Percentiles rank a stretch among this genome's conserved stretches.
phyloP scores from a whole-genome alignment of 2,797 vertebrate genomes.

The Euphonia xanthogaster region DNA sequence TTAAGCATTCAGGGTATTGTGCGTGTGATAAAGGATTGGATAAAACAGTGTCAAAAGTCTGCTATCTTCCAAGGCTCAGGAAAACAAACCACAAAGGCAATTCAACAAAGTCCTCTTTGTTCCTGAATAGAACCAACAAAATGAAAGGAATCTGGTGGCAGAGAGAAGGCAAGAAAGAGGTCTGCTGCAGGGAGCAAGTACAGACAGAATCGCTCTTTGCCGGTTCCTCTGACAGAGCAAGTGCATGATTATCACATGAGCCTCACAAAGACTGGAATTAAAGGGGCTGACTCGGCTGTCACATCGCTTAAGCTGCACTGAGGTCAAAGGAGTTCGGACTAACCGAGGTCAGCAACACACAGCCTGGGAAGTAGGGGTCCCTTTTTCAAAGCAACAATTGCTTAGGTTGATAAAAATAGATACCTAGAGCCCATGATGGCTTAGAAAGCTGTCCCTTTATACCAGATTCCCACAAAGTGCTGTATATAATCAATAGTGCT shows the following conservation, averaged over 20 bases:
- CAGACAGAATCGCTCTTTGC: slow-evolving; percentile 17
- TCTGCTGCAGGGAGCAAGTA: slow-evolving; percentile 54
- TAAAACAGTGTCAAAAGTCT: slow-evolving; percentile 60
- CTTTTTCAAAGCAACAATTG: slow-evolving; percentile 8
- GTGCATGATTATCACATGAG: slow-evolving; percentile 66
- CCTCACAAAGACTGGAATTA: slow-evolving; percentile 59
- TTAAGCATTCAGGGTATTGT: slow-evolving; percentile 24
- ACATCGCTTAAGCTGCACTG: slow-evolving; percentile 33
- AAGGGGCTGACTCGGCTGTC: slow-evolving; percentile 58
- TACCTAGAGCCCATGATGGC: not conserved
- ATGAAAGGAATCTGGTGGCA: slow-evolving; percentile 63
- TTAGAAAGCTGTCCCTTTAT: not conserved
- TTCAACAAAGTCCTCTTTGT: slow-evolving; percentile 67
- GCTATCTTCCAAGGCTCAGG: slow-evolving; percentile 59
- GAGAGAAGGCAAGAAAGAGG: slow-evolving; percentile 46
- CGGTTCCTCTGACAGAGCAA: slow-evolving; percentile 46
- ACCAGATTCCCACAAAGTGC: not conserved
- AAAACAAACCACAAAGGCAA: slow-evolving; percentile 62
- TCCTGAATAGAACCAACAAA: slow-evolving; percentile 47
- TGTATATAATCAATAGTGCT: not conserved
- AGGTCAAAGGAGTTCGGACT: slow-evolving; percentile 47
- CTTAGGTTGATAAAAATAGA: slow-evolving; percentile 34
- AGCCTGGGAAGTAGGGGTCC: not conserved
- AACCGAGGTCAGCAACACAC: not conserved
- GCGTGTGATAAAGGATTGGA: slow-evolving; percentile 42